phyloP scores from a whole-genome alignment of 2,113 vertebrate species.

The Anguilla rostrata region DNA sequence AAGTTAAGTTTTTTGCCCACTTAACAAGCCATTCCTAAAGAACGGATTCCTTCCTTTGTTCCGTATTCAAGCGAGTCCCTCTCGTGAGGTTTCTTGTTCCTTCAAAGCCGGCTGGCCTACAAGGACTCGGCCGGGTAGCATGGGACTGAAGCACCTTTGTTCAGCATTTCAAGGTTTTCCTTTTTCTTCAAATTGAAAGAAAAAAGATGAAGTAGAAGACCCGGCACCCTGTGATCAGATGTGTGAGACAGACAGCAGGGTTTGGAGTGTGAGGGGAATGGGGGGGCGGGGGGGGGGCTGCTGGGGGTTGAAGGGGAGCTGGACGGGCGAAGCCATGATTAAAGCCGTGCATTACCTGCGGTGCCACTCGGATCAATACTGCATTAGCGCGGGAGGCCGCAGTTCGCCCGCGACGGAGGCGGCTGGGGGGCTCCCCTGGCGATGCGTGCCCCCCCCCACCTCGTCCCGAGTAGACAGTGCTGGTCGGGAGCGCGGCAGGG shows the following conservation, averaged over 20 bases:
- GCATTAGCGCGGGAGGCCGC: constrained; percentile 58
- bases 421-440: constrained; percentile 24
- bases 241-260: neutral
- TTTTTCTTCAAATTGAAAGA: neutral
- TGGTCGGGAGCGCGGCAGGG: neutral
- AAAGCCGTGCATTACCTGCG: constrained; percentile 45
- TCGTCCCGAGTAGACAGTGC: neutral
- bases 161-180: neutral
- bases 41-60: neutral
- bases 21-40: neutral
- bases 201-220: neutral
- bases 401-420: constrained; percentile 22
- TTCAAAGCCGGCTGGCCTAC: neutral
- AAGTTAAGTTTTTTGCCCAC: constrained; percentile 9
- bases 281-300: neutral
- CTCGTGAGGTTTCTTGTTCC: neutral
- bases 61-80: neutral
- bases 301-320: neutral
- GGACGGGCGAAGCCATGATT: constrained; percentile 28
- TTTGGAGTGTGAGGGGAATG: neutral
- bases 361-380: constrained; percentile 58
- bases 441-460: constrained; percentile 11
- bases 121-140: neutral
- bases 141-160: neutral
- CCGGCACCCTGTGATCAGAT: neutral